Percentiles rank a stretch among this genome's conserved stretches.
Conservation (phyloP, 1,140 invertebrate species). For the Diorhabda carinulata region DNA sequence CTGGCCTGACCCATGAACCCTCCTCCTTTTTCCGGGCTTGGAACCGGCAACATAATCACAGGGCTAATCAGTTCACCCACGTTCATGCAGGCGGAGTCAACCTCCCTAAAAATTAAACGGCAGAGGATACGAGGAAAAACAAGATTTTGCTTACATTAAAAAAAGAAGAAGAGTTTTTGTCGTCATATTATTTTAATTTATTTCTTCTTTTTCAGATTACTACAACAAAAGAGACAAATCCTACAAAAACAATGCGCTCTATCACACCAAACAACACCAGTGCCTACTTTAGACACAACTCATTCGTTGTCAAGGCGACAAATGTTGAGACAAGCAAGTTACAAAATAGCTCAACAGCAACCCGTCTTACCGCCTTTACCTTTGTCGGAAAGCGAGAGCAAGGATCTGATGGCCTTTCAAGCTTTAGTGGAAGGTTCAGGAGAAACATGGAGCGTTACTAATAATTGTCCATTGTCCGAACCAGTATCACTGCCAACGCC, state of each 20-base stretch:
- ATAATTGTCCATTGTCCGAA: conserved; percentile 59
- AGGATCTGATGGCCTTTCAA: conserved; percentile 59
- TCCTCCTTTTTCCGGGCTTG: no score
- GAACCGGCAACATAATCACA: no score
- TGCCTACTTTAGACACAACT: conserved; percentile 40
- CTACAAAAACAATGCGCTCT: conserved; percentile 76
- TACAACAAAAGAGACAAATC: conserved; percentile 75
- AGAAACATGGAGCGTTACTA: conserved; percentile 57
- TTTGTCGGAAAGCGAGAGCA: conserved; percentile 56
- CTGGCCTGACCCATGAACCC: no score
- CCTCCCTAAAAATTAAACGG: no score
- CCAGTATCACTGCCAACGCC: conserved; percentile 22
- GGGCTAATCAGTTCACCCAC: no score
- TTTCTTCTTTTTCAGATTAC: conserved; percentile 48
- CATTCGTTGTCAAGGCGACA: conserved; percentile 56
- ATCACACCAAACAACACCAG: conserved; percentile 45
- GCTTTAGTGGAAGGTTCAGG: conserved; percentile 46
- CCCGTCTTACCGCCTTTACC: conserved; percentile 57
- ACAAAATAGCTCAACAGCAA: conserved; percentile 71
- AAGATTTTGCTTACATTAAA: no score
- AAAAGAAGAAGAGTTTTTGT: no score
- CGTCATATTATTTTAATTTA: background rate
- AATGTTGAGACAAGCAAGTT: conserved; percentile 73
- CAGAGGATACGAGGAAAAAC: no score
- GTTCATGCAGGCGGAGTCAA: no score